Evolutionary conservation across 1,140 invertebrate genomes (phyloP).

Genomic region (Calephelis nemesis): DNA sequence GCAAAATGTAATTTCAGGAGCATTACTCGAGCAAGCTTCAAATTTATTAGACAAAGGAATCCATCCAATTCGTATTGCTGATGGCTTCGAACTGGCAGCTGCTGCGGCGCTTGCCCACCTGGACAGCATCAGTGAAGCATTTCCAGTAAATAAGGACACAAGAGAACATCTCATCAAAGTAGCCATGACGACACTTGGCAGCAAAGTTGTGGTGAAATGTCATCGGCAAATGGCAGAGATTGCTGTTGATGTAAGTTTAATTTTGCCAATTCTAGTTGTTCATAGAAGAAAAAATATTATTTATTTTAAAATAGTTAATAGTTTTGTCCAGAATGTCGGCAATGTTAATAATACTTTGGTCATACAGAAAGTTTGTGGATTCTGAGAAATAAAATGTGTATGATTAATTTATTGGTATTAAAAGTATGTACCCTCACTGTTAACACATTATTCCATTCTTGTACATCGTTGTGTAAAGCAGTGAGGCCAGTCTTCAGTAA

Average conservation of each 20-base stretch:
- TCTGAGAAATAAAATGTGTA: too few species aligned
- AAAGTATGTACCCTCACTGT: too few species aligned
- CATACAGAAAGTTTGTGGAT: too few species aligned
- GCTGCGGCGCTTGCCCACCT: conserved; percentile 93
- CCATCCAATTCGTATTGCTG: conserved; percentile 98
- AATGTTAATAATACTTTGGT: too few species aligned
- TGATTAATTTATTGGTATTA: too few species aligned
- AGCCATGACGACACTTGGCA: conserved; percentile 98
- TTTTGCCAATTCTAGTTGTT: too few species aligned
- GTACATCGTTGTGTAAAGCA: too few species aligned
- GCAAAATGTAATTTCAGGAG: conserved; percentile 79
- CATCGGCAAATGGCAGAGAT: conserved; percentile 99
- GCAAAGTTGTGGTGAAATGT: conserved; percentile 97
- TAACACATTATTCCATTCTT: too few species aligned
- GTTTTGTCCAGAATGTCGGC: too few species aligned
- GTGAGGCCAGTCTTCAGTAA: too few species aligned
- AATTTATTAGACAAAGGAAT: conserved; percentile 96
- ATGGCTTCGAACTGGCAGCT: conserved; percentile 98
- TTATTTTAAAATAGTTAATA: too few species aligned
- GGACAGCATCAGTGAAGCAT: conserved; percentile 93
- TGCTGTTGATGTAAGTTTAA: conserved; percentile 90
- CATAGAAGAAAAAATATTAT: too few species aligned
- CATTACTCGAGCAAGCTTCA: conserved; percentile 97
- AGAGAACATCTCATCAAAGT: conserved; percentile 94
- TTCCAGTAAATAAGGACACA: conserved; percentile 91